Percentiles rank a stretch among this genome's conserved stretches.
phyloP scores from a whole-genome alignment of 2,797 vertebrate species.

The Hafferia zeledoni region DNA sequence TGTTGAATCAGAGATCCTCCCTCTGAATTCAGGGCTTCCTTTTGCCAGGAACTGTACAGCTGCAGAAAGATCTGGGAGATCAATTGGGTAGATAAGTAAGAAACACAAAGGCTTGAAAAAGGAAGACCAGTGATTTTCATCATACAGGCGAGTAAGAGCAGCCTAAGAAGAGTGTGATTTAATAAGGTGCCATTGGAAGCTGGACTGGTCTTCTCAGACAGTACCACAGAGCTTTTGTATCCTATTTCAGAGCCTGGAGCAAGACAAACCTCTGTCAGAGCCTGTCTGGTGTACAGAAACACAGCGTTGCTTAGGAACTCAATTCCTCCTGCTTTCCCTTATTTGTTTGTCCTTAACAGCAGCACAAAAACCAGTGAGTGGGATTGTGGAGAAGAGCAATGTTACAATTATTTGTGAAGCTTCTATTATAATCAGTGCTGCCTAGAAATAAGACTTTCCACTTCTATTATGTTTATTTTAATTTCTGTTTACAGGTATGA shows the following conservation, averaged over 20 bases:
- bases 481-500: background rate
- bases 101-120: background rate
- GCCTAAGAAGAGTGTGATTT: background rate
- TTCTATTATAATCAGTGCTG: background rate
- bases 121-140: background rate
- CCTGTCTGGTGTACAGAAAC: background rate
- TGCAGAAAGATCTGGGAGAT: background rate
- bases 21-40: background rate
- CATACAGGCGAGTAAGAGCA: background rate
- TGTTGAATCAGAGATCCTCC: background rate
- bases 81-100: background rate
- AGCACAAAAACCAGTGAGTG: background rate
- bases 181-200: background rate
- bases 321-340: background rate
- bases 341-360: constrained; percentile 1
- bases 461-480: background rate
- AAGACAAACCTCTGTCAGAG: background rate
- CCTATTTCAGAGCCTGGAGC: background rate
- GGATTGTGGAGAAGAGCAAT: background rate
- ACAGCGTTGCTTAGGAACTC: constrained; percentile 27
- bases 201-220: background rate
- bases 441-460: background rate
- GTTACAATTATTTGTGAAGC: background rate
- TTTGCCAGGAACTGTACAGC: background rate
- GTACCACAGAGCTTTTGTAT: background rate